Base-by-base conservation (phyloP, 2,888 invertebrate genomes). In the Perizoma affinitatum region DNA sequence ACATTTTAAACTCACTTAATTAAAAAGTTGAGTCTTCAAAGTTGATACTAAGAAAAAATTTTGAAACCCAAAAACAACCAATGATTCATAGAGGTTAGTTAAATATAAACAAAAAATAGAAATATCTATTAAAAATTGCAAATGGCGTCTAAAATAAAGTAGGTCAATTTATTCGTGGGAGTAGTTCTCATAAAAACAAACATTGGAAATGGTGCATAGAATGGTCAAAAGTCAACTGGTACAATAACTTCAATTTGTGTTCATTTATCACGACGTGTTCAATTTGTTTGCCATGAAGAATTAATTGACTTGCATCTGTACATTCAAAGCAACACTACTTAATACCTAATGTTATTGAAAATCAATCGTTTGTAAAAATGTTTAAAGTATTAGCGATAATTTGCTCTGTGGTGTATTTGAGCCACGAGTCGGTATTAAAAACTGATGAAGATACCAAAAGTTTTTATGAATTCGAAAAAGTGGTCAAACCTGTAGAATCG, bases 211-310 rank as follows among this genome's bases (percentile, higher is more conserved):
- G 45, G 45, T 38, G 44, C 36, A 45, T 34, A 7, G 8, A 9
- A 9, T 7, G 5, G 52, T 75, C 75, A 67, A 72, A 75, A 75
- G 76, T 78, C 84, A 84, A 84, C 82, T 84, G 84, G 67, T 63
- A 69, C 77, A 82, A 80, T 78, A 72, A 75, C 79, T 68, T 81
- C 79, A 79, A 83, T 76, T 79, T 72, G 59, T 62, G 70, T 74
- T 71, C 48, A 71, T 74, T 77, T 77, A 68, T 65, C 48, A 64
- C 59, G 41, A 61, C 57, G 66, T 58, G 65, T 61, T 53, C 62
- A 58, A 68, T 63, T 64, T 66, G 65, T 70, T 73, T 63, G 65
- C 61, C 60, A 64, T 57, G 65, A 61, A 67, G 57, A 59, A 63
- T 53, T 68, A 61, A 67, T 69, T 65, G 65, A 68, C 65, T 63